A percentile compares a stretch with the other conserved stretches of the same genome.
Evolutionary conservation across 1,140 invertebrate species (phyloP).

Genomic region (Lepidotrigona ventralis): DNA sequence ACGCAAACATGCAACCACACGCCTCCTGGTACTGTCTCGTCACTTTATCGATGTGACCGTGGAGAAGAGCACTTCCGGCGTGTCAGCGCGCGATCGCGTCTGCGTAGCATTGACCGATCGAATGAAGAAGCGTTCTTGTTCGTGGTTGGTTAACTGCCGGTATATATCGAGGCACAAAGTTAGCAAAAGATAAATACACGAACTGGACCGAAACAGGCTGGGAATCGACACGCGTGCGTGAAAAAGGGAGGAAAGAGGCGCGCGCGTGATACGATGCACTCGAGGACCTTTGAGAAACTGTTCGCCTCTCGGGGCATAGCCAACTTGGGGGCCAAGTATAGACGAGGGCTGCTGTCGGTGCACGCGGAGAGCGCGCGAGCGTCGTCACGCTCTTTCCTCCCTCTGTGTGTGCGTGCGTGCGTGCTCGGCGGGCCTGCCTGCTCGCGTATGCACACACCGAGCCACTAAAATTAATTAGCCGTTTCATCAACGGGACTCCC

Average conservation of each 20-base stretch:
- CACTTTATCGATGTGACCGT: conserved; percentile 11
- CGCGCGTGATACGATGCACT: conserved; percentile 72
- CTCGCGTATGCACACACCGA: neutral
- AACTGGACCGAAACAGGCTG: neutral
- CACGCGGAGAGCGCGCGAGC: neutral
- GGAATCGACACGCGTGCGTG: neutral
- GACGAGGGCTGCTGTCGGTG: conserved; percentile 53
- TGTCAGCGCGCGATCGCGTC: conserved; percentile 34
- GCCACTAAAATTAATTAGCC: conserved; percentile 66
- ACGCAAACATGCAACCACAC: neutral
- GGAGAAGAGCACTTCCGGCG: conserved; percentile 42
- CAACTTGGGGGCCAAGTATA: conserved; percentile 74
- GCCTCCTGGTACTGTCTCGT: neutral
- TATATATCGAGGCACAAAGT: conserved; percentile 19
- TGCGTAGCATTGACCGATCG: conserved; percentile 29
- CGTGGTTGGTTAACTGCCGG: conserved; percentile 9
- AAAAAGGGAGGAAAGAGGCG: conserved; percentile 33
- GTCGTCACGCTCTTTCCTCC: neutral
- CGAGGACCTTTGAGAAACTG: conserved; percentile 75
- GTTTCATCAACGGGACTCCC: conserved; percentile 47
- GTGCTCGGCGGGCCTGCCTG: neutral
- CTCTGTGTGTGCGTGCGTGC: neutral
- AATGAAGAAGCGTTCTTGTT: conserved; percentile 58
- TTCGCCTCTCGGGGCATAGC: conserved; percentile 64
- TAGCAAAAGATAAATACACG: conserved; percentile 49